Conservation (phyloP, 2,797 vertebrate genomes). For the Microcaecilia unicolor region DNA sequence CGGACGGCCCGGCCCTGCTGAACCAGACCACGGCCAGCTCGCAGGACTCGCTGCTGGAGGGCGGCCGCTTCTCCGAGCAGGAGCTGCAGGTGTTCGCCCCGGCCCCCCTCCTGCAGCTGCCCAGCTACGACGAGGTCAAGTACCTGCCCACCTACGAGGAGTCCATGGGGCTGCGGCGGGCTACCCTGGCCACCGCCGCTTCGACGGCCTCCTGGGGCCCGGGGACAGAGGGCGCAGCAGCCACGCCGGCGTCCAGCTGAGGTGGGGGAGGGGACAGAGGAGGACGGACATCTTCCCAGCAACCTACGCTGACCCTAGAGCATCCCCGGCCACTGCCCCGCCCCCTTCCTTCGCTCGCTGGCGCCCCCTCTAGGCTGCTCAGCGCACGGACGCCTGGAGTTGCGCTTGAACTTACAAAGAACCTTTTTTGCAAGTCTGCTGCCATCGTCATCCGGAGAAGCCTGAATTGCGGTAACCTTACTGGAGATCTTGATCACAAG, state of each 20-base stretch:
- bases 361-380: background rate
- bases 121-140: slow-evolving; percentile 89
- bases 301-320: background rate
- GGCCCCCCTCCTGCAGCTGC: slow-evolving; percentile 62
- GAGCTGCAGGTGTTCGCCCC: slow-evolving; percentile 45
- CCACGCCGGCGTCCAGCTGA: no score
- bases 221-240: background rate
- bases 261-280: no score
- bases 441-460: no score
- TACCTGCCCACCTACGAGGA: slow-evolving; percentile 90
- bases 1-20: slow-evolving; percentile 51
- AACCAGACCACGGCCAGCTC: slow-evolving; percentile 63
- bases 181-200: slow-evolving; percentile 7
- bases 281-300: no score
- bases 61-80: slow-evolving; percentile 46
- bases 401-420: no score
- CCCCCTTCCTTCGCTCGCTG: background rate
- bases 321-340: background rate
- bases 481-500: no score
- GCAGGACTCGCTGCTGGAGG: slow-evolving; percentile 80
- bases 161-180: slow-evolving; percentile 59
- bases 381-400: no score
- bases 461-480: no score
- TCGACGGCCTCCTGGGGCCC: background rate
- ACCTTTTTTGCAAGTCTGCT: no score